phyloP scores from a whole-genome alignment of 2,113 vertebrate species.

The Saguinus midas region DNA sequence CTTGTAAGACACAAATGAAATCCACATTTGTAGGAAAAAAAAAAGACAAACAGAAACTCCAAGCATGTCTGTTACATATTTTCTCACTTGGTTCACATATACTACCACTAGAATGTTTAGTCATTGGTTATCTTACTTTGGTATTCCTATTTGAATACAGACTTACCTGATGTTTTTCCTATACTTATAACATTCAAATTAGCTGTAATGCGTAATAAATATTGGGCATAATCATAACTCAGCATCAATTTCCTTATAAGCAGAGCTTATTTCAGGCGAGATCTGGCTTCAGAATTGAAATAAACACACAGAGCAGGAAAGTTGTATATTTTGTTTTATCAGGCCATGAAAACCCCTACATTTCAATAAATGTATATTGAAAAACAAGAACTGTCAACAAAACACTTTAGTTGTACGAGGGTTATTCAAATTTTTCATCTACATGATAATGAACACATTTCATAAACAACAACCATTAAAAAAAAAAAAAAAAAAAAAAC shows the following conservation, averaged over 20 bases:
- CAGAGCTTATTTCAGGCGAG: conserved; percentile 49
- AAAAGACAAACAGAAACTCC: background rate
- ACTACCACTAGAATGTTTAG: background rate
- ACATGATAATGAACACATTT: background rate
- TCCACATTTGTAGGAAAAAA: background rate
- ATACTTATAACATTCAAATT: background rate
- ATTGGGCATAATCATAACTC: background rate
- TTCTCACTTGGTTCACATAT: background rate
- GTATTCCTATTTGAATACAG: background rate
- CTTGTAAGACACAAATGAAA: background rate
- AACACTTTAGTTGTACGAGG: background rate
- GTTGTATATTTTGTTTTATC: background rate
- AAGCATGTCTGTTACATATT: background rate
- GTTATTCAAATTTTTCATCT: background rate
- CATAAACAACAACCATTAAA: background rate
- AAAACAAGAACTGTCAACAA: conserved; percentile 27
- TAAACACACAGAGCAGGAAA: conserved; percentile 23
- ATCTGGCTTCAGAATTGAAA: conserved; percentile 17
- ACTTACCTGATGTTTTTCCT: background rate
- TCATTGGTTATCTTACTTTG: background rate
- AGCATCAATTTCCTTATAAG: conserved; percentile 27
- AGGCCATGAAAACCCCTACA: background rate
- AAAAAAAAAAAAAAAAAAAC: conserved; percentile 37
- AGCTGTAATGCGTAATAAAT: background rate
- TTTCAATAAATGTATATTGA: conserved; percentile 1